These are phyloP conservation scores for Botrylloides violaceus DNA, from an alignment of 23 tunicate genomes.

Conservation along the genomic window DNA sequence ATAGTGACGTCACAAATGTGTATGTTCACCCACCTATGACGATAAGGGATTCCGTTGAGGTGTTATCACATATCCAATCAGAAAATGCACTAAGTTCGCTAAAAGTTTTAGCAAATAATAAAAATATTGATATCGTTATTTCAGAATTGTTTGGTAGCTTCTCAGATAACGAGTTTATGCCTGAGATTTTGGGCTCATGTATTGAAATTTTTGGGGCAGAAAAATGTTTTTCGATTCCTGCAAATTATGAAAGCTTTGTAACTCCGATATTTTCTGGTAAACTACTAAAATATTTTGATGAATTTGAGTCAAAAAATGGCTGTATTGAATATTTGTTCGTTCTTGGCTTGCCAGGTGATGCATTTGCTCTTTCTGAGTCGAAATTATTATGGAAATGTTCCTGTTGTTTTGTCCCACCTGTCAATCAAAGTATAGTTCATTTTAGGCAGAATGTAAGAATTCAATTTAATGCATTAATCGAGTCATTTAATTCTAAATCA, in stretches of 20 bases:
- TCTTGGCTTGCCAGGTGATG: slow-evolving; percentile 58
- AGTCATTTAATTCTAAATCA: not conserved
- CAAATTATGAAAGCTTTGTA: slow-evolving; percentile 35
- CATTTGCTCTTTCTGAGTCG: slow-evolving; percentile 23
- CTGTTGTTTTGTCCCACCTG: not conserved
- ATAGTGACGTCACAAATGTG: slow-evolving; percentile 1
- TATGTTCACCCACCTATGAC: slow-evolving; percentile 30
- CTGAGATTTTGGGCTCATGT: slow-evolving; percentile 42
- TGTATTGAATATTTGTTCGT: slow-evolving; percentile 21
- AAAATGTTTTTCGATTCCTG: slow-evolving; percentile 36
- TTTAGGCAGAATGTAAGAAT: too few relatives aligned
- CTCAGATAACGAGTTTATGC: slow-evolving; percentile 73
- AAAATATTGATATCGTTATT: slow-evolving; percentile 42
- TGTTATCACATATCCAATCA: not conserved
- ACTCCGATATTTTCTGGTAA: slow-evolving; percentile 28
- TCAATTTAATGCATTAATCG: not conserved
- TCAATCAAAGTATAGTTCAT: not conserved
- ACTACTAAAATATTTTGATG: slow-evolving; percentile 34
- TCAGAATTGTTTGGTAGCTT: slow-evolving; percentile 84
- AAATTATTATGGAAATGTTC: slow-evolving; percentile 10
- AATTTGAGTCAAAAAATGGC: not conserved
- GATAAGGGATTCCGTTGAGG: slow-evolving; percentile 33
- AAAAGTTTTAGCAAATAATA: not conserved
- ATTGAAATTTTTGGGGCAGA: slow-evolving; percentile 24
- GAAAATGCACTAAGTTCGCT: not conserved